Percentiles rank a stretch among this genome's conserved stretches.
phyloP scores from a whole-genome alignment of 2,888 invertebrate species.

The Zaprionus bogoriensis region DNA sequence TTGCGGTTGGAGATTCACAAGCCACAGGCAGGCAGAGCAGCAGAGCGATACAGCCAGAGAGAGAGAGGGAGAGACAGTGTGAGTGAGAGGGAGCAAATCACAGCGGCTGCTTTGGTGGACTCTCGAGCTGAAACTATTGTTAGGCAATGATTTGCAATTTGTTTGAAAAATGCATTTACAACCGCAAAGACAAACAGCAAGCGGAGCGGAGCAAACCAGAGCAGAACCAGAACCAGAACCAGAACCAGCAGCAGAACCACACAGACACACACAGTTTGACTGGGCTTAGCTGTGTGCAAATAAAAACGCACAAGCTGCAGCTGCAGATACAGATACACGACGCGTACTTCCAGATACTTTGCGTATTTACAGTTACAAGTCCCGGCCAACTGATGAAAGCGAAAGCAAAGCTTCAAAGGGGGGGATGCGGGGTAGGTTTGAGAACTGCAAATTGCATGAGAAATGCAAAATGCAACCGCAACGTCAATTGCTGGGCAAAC shows the following conservation, averaged over 20 bases:
- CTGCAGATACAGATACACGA: conserved; percentile 12
- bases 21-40: conserved; percentile 29
- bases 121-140: conserved; percentile 62
- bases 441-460: conserved; percentile 34
- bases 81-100: conserved; percentile 42
- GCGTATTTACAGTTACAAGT: conserved; percentile 33
- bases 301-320: conserved; percentile 55
- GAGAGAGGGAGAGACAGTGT: background rate
- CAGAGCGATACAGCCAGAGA: background rate
- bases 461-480: conserved; percentile 68
- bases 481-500: conserved; percentile 74
- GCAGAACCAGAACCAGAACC: conserved; percentile 11
- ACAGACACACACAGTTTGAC: background rate
- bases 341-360: conserved; percentile 16
- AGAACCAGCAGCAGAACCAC: background rate
- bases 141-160: conserved; percentile 79
- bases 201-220: conserved; percentile 14
- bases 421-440: background rate
- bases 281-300: conserved; percentile 52
- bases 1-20: conserved; percentile 61
- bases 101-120: conserved; percentile 25
- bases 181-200: conserved; percentile 72
- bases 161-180: conserved; percentile 79
- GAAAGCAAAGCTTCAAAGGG: conserved; percentile 35
- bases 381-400: conserved; percentile 1